Base-by-base conservation (phyloP, 2,113 vertebrate species). In the Anolis carolinensis region DNA sequence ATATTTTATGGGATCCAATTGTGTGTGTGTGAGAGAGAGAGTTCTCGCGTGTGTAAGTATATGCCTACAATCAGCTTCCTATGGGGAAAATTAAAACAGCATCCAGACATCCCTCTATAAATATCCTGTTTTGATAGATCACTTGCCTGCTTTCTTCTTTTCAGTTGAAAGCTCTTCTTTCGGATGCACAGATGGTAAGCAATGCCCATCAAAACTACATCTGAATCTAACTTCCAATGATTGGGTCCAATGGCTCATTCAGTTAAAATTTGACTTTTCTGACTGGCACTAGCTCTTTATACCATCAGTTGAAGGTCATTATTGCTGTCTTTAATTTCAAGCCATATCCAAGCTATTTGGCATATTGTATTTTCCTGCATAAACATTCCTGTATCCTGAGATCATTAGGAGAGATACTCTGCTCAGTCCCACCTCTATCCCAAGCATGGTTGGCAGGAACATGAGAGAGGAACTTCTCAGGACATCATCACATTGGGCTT, bases 61-160 rank as follows among this genome's bases (percentile, higher is more conserved):
- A 84, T 2, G 91, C 23, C 59, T 80, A 52, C 90, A 81, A 86
- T 73, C 84, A 89, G 83, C 72, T 88, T 71, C 68, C 90, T 89
- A 86, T 86, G 32, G 85, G 85, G 86, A 86, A 91, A 94, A 92
- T 88, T 91, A 90, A 90, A 92, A 85, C 82, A 63, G 48, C 48
- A 91, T 72, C 85, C 86, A 90, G 82, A 85, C 59, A 88, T 52
- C 30, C 68, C 81, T 75, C 83, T 86, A 78, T 83, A 89, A 93
- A 84, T 91, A 93, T 18, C 80, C 48, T 82, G 2, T 52, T 80
- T 13, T 0, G 0, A 79, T 62, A 89, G 72, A 81, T 34, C 2
- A 82, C 77, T 89, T 59, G 3, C 72, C 89, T 79, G 21, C 1
- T 84, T 10, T 74, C 84, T 73, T 80, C 55, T 63, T 63, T 86